Percentiles rank a stretch among this genome's conserved stretches.
Conservation (phyloP, 2,888 invertebrate species). For the Drosophila paramelanica region DNA sequence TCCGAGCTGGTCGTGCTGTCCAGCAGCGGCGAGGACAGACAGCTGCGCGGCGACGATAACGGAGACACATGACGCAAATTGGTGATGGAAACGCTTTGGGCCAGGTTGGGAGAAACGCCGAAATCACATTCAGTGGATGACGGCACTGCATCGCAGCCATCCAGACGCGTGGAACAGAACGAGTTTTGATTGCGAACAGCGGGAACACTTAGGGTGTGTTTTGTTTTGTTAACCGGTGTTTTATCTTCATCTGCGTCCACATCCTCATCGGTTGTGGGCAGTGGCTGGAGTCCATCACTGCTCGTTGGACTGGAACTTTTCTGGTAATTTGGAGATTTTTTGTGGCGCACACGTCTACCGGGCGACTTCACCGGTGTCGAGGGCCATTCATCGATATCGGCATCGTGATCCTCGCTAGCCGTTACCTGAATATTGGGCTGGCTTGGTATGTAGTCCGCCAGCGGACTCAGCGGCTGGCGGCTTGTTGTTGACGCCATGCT, state of each 20-base stretch:
- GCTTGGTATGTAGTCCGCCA: constrained; percentile 47
- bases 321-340: constrained; percentile 69
- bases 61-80: constrained; percentile 61
- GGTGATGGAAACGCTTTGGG: constrained; percentile 34
- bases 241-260: constrained; percentile 46
- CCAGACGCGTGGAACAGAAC: constrained; percentile 77
- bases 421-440: constrained; percentile 55
- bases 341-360: constrained; percentile 68
- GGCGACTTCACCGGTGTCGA: constrained; percentile 71
- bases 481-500: constrained; percentile 42
- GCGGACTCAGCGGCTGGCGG: constrained; percentile 80
- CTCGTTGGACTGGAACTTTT: constrained; percentile 50
- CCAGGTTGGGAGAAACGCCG: constrained; percentile 71
- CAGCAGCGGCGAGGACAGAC: constrained; percentile 72
- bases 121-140: constrained; percentile 61
- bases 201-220: constrained; percentile 13
- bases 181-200: constrained; percentile 54
- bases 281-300: constrained; percentile 54
- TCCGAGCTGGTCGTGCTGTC: constrained; percentile 80
- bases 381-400: constrained; percentile 82
- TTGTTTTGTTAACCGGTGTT: constrained; percentile 66
- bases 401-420: constrained; percentile 63
- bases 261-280: constrained; percentile 54
- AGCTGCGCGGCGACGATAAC: constrained; percentile 75
- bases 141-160: constrained; percentile 59